phyloP scores from a whole-genome alignment of 1,140 invertebrate genomes.

The Colletes latitarsis region DNA sequence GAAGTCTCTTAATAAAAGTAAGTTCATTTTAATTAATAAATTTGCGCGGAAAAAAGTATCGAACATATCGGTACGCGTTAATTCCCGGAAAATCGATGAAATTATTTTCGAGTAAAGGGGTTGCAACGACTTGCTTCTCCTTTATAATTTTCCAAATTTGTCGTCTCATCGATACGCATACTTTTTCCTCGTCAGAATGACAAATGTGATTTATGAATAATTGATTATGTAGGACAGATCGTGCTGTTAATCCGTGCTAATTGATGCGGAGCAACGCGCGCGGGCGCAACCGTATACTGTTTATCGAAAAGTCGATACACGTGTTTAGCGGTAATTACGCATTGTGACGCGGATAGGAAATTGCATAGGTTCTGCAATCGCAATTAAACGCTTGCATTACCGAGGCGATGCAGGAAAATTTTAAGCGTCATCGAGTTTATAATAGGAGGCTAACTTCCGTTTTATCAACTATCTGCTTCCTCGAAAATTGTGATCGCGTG shows the following conservation, averaged over 20 bases:
- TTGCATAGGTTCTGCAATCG: conserved; percentile 38
- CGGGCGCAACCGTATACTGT: conserved; percentile 36
- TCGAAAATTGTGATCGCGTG: neutral
- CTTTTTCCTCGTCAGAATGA: neutral
- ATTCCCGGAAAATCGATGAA: no score
- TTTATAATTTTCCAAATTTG: no score
- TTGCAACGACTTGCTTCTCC: no score
- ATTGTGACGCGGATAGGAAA: conserved; percentile 52
- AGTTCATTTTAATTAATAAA: no score
- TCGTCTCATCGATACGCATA: no score
- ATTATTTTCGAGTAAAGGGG: no score
- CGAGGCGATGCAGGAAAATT: conserved; percentile 35
- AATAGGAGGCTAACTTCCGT: conserved; percentile 11
- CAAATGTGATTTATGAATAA: conserved; percentile 42
- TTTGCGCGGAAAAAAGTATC: no score
- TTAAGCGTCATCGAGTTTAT: conserved; percentile 44
- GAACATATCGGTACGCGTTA: no score
- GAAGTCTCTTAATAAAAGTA: no score
- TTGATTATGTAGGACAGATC: conserved; percentile 54
- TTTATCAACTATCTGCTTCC: conserved; percentile 16
- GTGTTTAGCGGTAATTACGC: conserved; percentile 57
- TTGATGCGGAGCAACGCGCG: conserved; percentile 34
- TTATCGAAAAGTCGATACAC: conserved; percentile 62
- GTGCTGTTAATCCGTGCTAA: conserved; percentile 55
- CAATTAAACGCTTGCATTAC: conserved; percentile 40